Evolutionary conservation across 2,797 vertebrate genomes (phyloP), one percentile per base, ranked within the genome.

Genomic region (Coreius guichenoti): DNA sequence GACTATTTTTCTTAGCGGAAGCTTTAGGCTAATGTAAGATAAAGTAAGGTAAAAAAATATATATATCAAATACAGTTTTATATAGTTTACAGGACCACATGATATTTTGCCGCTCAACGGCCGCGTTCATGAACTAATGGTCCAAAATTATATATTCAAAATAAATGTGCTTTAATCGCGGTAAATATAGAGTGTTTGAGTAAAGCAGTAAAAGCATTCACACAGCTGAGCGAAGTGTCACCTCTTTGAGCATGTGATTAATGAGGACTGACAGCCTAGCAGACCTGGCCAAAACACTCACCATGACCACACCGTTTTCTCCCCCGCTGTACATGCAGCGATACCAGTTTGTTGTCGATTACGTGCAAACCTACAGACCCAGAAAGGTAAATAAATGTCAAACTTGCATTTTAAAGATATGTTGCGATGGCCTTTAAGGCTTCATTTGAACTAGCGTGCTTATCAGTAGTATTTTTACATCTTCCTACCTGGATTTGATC

Each of bases 301-400:
- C 19, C 1, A 93, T 93, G 92, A 83, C 65, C 0, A 33, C 86
- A 0, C 72, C 92, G 13, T 99, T 99, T 91, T 95, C 67, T 0
- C 98, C 98, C n/a, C 92, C 97, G 3, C 89, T 99, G n/a, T 95
- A 96, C 87, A 91, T 87, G 49, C 98, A 99, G 84, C 94, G 98
- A 80, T 94, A 97, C 80, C 90, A 97, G 43, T 98, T 98, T 51
- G 92, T 99, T 68, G 91, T 96, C 78, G 95, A 97, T 72, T 95
- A 97, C 89, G 95, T 99, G 80, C 89, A 86, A 84, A 92, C 86
- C n/a, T 92, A 95, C 86, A 93, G 94, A 88, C 95, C 97, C 2
- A 94, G 93, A 90, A 98, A 97, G 96, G 98, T 98, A 91, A 82
- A 69, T 39, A 14, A 51, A 29, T 51, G 6, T 69, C 12, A 51